Evolutionary conservation across 2,888 invertebrate species (phyloP), one percentile per base, ranked within the genome.

Genomic region (Mythimna albipuncta): DNA sequence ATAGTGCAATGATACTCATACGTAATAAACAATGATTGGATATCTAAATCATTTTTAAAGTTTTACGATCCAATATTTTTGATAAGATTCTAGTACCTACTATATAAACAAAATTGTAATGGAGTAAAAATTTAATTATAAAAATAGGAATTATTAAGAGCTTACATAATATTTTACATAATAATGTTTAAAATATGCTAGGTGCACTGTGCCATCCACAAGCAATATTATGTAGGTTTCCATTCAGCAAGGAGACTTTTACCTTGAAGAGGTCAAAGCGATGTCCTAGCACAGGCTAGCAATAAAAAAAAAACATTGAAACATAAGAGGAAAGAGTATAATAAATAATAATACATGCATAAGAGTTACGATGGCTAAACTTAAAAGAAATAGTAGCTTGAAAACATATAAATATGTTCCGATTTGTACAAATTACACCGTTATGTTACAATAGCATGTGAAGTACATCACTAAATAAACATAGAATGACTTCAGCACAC

Each of bases 401-500:
- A 7, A 16, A 41, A 41, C 13, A 38, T 2, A 41, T 6, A n/a
- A 13, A 2, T 13, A 38, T 13, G 21, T 38, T 41, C n/a, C 41
- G 41, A 41, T 38, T 13, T 38, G 10, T 65, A 72, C 13, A 52
- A 54, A 41, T 41, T 69, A 47, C 21, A 69, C 44, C 13, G 70
- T 47, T 44, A 44, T 44, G 44, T 44, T 55, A 61, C 6, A 41
- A 55, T 10, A 61, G 41, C 21, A 61, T 10, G 38, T 52, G 2
- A 38, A 62, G 44, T 32, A 0, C 78, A 76, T 81, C 78, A 76
- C 78, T 78, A 78, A 58, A 77, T 55, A 47, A 50, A 6, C 13
- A 19, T 16, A 64, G 32, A 57, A 58, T 6, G 41, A 57, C 41
- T 77, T 54, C 41, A 26, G n/a, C 57, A 38, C 0, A 70, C 90